Conservation (phyloP, 2,797 vertebrate species). For the Hapalemur alaotrensis region DNA sequence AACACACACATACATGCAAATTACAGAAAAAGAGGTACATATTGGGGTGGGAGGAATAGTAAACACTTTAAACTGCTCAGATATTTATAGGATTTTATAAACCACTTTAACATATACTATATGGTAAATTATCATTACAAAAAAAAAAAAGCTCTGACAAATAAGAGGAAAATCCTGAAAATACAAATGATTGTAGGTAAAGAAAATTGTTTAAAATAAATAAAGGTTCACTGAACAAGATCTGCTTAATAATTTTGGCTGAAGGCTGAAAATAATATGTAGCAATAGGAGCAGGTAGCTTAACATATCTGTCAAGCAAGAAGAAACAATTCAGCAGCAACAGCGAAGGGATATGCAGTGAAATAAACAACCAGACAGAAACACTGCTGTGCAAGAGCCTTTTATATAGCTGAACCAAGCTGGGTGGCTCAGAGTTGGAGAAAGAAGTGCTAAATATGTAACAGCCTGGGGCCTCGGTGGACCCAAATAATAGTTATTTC, state of each 20-base stretch:
- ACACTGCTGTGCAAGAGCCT: constrained; percentile 39
- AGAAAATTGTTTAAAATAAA: constrained; percentile 38
- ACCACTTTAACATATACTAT: not conserved
- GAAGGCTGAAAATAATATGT: not conserved
- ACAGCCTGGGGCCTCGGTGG: constrained; percentile 66
- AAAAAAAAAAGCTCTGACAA: not conserved
- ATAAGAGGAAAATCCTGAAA: not conserved
- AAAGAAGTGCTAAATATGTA: constrained; percentile 80
- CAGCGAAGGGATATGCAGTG: constrained; percentile 53
- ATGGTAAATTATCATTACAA: not conserved
- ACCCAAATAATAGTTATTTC: constrained; percentile 74
- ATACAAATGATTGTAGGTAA: not conserved
- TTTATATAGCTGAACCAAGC: constrained; percentile 72
- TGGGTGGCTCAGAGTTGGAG: constrained; percentile 59
- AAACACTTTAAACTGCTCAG: not conserved
- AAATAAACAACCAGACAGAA: constrained; percentile 74
- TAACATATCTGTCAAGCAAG: constrained; percentile 40
- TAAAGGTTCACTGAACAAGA: not conserved
- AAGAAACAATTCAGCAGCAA: constrained; percentile 60
- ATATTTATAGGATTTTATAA: not conserved
- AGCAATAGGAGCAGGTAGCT: not conserved
- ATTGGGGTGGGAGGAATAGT: not conserved
- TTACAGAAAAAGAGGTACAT: not conserved
- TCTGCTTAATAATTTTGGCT: constrained; percentile 27
- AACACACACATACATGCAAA: not conserved